phyloP scores from a whole-genome alignment of 2,888 invertebrate species.

The Noctua comes region DNA sequence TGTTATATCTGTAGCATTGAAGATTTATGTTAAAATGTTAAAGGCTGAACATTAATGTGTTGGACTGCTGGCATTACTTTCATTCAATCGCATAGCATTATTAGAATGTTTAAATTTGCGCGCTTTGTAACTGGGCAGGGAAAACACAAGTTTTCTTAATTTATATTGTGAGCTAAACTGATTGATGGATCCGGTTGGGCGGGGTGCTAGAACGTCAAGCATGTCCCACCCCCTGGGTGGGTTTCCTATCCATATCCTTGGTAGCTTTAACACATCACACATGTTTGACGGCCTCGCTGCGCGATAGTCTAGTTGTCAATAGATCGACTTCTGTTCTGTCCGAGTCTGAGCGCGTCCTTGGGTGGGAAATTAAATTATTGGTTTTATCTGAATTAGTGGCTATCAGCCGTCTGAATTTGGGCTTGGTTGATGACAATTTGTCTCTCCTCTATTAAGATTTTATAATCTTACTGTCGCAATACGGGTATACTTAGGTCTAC shows the following conservation, averaged over 20 bases:
- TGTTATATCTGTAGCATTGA: slow-evolving; percentile 55
- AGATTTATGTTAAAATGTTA: slow-evolving; percentile 43
- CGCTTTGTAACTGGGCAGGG: not conserved
- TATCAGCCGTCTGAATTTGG: not conserved
- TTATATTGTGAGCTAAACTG: not conserved
- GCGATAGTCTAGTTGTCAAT: not conserved
- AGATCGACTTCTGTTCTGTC: not conserved
- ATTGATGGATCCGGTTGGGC: not conserved
- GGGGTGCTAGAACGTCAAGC: not conserved
- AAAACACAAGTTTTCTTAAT: not conserved
- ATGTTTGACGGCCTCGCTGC: not conserved
- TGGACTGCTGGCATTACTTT: slow-evolving; percentile 21
- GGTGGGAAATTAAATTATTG: not conserved
- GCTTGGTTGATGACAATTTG: not conserved
- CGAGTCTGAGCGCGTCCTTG: not conserved
- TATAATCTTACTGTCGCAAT: not conserved
- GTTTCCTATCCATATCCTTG: not conserved
- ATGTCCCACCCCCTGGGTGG: not conserved
- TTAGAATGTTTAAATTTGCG: not conserved
- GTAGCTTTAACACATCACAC: not conserved
- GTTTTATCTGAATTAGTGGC: not conserved
- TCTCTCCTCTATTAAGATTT: not conserved
- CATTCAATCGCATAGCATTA: slow-evolving; percentile 7
- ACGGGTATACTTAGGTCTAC: not conserved
- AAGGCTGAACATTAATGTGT: slow-evolving; percentile 36